Evolutionary conservation across 37 sponge, comb jelly and placozoan genomes (phyloP).

Genomic region (Haliclona indistincta): DNA sequence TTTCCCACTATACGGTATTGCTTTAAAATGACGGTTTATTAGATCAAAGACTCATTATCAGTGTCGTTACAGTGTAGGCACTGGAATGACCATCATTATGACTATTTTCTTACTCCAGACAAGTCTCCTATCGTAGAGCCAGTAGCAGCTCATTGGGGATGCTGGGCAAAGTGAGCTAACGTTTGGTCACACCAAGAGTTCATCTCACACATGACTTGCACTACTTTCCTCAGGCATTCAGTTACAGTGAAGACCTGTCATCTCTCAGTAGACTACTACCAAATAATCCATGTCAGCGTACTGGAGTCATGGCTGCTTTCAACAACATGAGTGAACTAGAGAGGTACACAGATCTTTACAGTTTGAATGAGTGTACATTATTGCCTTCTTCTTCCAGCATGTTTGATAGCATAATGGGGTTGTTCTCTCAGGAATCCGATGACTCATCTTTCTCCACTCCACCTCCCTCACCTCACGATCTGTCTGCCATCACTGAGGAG

Average conservation of each 20-base stretch:
- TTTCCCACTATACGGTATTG: no score
- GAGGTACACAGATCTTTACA: no score
- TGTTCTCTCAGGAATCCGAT: conserved; percentile 12
- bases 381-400: conserved; percentile 22
- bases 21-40: no score
- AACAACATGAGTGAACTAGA: conserved; percentile 59
- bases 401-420: conserved; percentile 37
- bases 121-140: neutral
- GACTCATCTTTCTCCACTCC: conserved; percentile 5
- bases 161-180: neutral
- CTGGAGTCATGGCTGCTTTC: conserved; percentile 92
- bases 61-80: no score
- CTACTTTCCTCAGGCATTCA: conserved; percentile 47
- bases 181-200: no score
- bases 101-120: no score
- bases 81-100: no score
- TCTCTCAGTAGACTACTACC: conserved; percentile 18
- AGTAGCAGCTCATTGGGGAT: neutral
- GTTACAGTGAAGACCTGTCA: conserved; percentile 68
- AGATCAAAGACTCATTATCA: no score
- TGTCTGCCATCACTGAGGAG: conserved; percentile 39
- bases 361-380: conserved; percentile 9
- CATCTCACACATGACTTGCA: no score
- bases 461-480: conserved; percentile 8
- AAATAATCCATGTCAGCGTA: conserved; percentile 58